Conservation (phyloP, 2,888 invertebrate species). For the Cephus nigrinus region DNA sequence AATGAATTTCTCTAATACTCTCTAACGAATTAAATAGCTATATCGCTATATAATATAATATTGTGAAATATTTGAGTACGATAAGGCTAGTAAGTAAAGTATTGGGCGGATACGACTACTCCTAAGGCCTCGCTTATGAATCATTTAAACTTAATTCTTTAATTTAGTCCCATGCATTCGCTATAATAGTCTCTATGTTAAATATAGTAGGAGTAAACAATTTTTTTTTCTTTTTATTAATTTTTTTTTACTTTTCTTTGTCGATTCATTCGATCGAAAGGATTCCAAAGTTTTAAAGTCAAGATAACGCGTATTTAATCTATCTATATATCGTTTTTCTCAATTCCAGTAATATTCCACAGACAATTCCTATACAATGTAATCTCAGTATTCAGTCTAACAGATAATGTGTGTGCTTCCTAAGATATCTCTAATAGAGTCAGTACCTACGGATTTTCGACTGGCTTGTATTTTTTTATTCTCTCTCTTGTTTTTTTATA, state of each 20-base stretch:
- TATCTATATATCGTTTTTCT: neutral
- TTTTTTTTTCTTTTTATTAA: constrained; percentile 8
- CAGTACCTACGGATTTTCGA: neutral
- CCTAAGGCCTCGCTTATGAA: constrained; percentile 66
- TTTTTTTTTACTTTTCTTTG: neutral
- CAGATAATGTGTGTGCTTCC: neutral
- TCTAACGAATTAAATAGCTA: constrained; percentile 55
- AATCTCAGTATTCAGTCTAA: constrained; percentile 4
- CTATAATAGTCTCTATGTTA: constrained; percentile 50
- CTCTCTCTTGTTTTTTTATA: neutral
- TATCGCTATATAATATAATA: constrained; percentile 42
- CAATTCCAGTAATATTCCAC: constrained; percentile 8
- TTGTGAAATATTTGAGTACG: constrained; percentile 45
- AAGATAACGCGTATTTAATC: neutral
- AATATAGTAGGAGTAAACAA: constrained; percentile 42
- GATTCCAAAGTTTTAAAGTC: constrained; percentile 23
- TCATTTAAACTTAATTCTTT: constrained; percentile 46
- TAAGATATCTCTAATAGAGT: neutral
- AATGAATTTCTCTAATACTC: constrained; percentile 35
- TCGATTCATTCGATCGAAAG: constrained; percentile 40
- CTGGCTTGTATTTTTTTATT: neutral
- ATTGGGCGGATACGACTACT: constrained; percentile 66
- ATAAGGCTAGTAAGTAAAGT: constrained; percentile 45
- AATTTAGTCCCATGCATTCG: constrained; percentile 59
- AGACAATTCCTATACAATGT: neutral